Percentiles rank a stretch among this genome's conserved stretches.
Evolutionary conservation across 2,113 vertebrate genomes (phyloP).

Genomic region (Coturnix japonica): DNA sequence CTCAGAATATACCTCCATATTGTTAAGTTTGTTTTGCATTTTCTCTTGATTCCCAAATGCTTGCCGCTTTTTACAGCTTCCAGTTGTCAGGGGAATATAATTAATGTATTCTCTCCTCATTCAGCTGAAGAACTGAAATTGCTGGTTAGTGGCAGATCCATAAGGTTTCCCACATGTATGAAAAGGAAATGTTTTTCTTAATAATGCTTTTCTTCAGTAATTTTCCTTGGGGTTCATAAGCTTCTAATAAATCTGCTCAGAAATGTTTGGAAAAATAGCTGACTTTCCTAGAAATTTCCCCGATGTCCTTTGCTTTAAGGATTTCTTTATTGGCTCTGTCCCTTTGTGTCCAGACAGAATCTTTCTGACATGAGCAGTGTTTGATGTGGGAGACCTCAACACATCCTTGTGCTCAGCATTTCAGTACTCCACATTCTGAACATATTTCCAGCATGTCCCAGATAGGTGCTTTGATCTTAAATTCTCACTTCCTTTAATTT

Average conservation of each 20-base stretch:
- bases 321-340: neutral
- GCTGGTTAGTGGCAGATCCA: neutral
- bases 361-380: neutral
- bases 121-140: neutral
- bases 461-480: neutral
- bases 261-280: neutral
- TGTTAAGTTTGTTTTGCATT: neutral
- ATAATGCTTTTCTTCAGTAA: neutral
- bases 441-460: neutral
- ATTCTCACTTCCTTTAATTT: neutral
- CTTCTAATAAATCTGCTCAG: neutral
- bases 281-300: neutral
- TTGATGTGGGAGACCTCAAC: neutral
- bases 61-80: conserved; percentile 6
- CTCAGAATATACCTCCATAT: neutral
- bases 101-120: neutral
- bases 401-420: neutral
- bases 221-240: neutral
- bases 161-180: neutral
- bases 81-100: neutral
- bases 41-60: neutral
- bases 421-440: neutral
- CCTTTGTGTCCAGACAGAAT: neutral
- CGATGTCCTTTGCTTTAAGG: neutral
- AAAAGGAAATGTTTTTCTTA: neutral